phyloP scores from a whole-genome alignment of 1,140 invertebrate species.

The Ceratina japonica region DNA sequence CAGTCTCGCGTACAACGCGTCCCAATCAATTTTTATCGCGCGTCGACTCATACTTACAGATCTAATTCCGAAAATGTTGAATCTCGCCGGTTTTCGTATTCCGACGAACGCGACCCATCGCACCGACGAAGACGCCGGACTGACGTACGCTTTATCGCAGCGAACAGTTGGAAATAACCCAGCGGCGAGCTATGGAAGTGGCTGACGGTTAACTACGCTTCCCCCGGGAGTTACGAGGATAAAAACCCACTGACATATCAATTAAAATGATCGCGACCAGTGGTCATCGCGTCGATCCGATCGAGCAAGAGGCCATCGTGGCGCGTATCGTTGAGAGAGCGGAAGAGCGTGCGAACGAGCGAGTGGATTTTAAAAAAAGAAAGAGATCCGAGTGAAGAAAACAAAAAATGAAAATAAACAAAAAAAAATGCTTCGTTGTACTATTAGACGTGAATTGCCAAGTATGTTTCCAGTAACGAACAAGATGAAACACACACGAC shows the following conservation, averaged over 20 bases:
- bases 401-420: conserved; percentile 16
- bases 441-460: conserved; percentile 79
- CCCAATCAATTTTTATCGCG: too few relatives aligned
- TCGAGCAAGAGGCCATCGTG: conserved; percentile 15
- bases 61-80: too few relatives aligned
- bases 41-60: too few relatives aligned
- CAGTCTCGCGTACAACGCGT: too few relatives aligned
- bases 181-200: conserved; percentile 52
- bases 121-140: background rate
- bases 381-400: background rate
- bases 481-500: conserved; percentile 43
- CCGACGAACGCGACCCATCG: conserved; percentile 6
- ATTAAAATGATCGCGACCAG: conserved; percentile 57
- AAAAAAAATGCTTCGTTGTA: conserved; percentile 76
- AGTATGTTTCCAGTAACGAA: conserved; percentile 77
- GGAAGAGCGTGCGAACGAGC: background rate
- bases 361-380: background rate
- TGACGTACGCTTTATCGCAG: conserved; percentile 58
- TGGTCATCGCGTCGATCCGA: conserved; percentile 63
- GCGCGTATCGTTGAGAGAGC: conserved; percentile 29
- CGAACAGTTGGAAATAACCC: conserved; percentile 78
- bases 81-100: background rate
- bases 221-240: conserved; percentile 71
- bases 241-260: conserved; percentile 72
- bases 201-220: conserved; percentile 71